phyloP scores from a whole-genome alignment of 1,140 invertebrate genomes.

The Brachionus koreanus region DNA sequence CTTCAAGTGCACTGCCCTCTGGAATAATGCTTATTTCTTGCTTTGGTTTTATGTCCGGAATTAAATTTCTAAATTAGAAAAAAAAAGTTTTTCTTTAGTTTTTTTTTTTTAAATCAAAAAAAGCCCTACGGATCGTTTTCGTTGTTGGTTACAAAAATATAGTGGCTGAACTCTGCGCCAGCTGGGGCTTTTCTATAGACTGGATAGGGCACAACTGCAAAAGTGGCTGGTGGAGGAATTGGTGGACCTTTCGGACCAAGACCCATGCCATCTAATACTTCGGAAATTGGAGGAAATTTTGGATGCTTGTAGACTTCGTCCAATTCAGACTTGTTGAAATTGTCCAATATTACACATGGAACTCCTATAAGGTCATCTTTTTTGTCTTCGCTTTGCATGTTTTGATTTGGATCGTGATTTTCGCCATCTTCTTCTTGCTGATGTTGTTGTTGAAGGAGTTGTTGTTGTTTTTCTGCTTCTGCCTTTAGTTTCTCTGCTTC shows the following conservation, averaged over 20 bases:
- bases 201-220: conserved; percentile 57
- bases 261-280: conserved; percentile 58
- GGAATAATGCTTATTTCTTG: conserved; percentile 4
- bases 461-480: not conserved
- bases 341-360: conserved; percentile 36
- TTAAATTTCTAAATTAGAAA: conserved; percentile 49
- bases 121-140: conserved; percentile 48
- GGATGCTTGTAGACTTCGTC: conserved; percentile 20
- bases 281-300: conserved; percentile 11
- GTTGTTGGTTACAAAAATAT: conserved; percentile 53
- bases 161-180: conserved; percentile 49
- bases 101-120: not conserved
- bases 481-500: conserved; percentile 21
- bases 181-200: conserved; percentile 54
- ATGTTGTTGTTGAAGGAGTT: not conserved
- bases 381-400: not conserved
- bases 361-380: conserved; percentile 20
- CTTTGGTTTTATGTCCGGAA: conserved; percentile 52
- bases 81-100: not conserved
- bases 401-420: not conserved
- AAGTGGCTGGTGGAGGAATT: conserved; percentile 55
- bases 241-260: conserved; percentile 58
- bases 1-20: conserved; percentile 12
- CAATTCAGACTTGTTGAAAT: conserved; percentile 20
- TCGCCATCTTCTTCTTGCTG: not conserved